Evolutionary conservation across 2,888 invertebrate genomes (phyloP).

Genomic region (Clusia tigrina): DNA sequence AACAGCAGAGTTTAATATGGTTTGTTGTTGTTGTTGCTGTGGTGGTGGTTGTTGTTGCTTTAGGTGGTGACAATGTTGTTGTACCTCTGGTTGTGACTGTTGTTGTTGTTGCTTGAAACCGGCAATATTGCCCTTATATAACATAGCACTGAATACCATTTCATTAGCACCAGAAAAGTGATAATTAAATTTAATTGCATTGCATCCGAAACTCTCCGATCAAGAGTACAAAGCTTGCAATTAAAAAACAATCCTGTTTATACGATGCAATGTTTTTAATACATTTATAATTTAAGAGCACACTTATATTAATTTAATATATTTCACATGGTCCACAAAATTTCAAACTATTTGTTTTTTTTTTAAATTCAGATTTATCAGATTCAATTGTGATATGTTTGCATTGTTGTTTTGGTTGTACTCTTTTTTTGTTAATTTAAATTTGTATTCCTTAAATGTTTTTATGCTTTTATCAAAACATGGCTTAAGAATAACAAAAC

Average conservation of each 20-base stretch:
- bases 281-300: neutral
- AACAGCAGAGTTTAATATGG: conserved; percentile 2
- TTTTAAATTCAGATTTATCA: neutral
- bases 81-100: conserved; percentile 40
- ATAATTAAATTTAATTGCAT: conserved; percentile 46
- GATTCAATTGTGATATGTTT: neutral
- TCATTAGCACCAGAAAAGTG: conserved; percentile 58
- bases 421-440: no score
- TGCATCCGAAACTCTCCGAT: conserved; percentile 33
- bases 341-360: neutral
- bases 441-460: no score
- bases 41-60: conserved; percentile 22
- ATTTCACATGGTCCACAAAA: neutral
- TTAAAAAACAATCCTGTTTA: no score
- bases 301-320: no score
- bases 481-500: neutral
- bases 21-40: conserved; percentile 16
- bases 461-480: no score
- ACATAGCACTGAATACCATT: conserved; percentile 65
- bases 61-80: conserved; percentile 26
- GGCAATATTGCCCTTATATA: conserved; percentile 63
- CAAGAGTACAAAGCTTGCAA: no score
- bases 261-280: neutral
- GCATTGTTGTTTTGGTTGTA: neutral
- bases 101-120: conserved; percentile 45